Evolutionary conservation across 2,113 vertebrate species (phyloP).

Genomic region (Psilopsiagon aymara): DNA sequence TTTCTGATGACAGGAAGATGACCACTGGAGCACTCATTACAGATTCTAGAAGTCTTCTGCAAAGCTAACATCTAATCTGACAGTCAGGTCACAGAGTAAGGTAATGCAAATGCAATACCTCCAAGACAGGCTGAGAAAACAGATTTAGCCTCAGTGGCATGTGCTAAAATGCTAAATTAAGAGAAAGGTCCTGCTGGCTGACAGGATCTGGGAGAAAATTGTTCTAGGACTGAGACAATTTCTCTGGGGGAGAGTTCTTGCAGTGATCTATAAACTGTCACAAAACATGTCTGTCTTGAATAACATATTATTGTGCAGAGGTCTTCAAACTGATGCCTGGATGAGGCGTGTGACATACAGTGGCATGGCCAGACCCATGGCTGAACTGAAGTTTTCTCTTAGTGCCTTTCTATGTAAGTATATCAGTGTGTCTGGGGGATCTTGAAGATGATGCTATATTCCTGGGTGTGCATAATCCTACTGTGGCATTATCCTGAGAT

Average conservation of each 20-base stretch:
- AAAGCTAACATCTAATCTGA: not conserved
- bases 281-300: not conserved
- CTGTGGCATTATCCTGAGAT: not conserved
- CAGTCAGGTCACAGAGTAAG: not conserved
- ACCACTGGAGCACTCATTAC: not conserved
- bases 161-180: not conserved
- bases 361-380: not conserved
- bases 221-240: not conserved
- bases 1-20: not conserved
- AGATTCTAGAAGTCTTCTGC: not conserved
- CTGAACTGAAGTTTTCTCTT: not conserved
- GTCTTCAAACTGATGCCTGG: not conserved
- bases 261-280: not conserved
- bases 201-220: not conserved
- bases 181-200: not conserved
- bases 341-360: not conserved
- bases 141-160: not conserved
- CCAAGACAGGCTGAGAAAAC: not conserved
- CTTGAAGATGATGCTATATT: not conserved
- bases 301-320: not conserved
- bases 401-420: not conserved
- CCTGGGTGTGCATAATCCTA: not conserved
- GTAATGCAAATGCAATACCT: not conserved
- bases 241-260: not conserved
- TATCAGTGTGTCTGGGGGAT: not conserved